These are phyloP conservation scores for Cloeon dipterum DNA, from an alignment of 2,888 invertebrate species.

Conservation along the genomic window DNA sequence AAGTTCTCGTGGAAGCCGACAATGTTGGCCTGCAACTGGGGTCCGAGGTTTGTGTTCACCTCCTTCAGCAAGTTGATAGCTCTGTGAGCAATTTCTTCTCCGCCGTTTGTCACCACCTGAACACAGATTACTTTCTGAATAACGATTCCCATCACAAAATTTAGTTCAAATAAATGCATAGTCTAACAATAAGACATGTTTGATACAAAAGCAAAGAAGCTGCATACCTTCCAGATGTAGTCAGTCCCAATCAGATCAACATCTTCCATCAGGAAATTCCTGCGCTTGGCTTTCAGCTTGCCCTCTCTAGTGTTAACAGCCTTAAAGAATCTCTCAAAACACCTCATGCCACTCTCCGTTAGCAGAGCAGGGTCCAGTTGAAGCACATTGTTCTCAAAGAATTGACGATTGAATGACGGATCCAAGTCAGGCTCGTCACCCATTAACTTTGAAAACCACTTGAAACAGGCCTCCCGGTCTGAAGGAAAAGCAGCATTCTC, in stretches of 20 bases:
- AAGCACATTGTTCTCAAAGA: constrained; percentile 85
- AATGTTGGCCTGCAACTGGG: constrained; percentile 51
- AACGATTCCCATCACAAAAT: too few relatives aligned
- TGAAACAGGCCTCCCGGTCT: constrained; percentile 91
- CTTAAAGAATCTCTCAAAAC: constrained; percentile 69
- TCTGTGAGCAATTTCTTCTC: constrained; percentile 78
- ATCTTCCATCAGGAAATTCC: constrained; percentile 74
- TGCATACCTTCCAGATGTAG: constrained; percentile 73
- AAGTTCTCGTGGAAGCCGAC: constrained; percentile 78
- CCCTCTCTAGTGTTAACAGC: constrained; percentile 89
- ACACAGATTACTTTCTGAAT: too few relatives aligned
- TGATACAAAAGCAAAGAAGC: constrained; percentile 1
- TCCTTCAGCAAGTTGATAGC: constrained; percentile 81
- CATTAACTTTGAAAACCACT: constrained; percentile 95
- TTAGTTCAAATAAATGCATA: too few relatives aligned
- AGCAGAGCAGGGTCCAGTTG: constrained; percentile 75
- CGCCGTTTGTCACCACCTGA: constrained; percentile 66
- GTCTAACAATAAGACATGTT: too few relatives aligned
- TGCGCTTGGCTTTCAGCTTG: constrained; percentile 66
- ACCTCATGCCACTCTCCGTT: constrained; percentile 84
- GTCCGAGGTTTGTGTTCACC: constrained; percentile 83
- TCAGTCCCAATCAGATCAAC: constrained; percentile 88
- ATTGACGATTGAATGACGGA: constrained; percentile 85
- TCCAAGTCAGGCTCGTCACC: constrained; percentile 92
- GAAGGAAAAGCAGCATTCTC: constrained; percentile 78